Evolutionary conservation across 2,113 vertebrate genomes (phyloP).

Genomic region (Rattus rattus): DNA sequence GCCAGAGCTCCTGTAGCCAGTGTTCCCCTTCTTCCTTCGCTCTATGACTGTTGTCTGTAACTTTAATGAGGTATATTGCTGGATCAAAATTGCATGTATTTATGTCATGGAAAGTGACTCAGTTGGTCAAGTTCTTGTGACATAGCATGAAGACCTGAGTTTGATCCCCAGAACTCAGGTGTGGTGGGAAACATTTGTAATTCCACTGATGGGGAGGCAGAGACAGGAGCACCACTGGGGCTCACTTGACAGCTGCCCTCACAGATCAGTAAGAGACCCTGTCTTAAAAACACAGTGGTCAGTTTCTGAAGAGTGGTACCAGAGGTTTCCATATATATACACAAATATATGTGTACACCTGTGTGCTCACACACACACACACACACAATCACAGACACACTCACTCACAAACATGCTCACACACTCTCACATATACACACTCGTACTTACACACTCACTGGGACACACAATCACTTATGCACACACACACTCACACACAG

Average conservation of each 20-base stretch:
- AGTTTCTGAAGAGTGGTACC: neutral
- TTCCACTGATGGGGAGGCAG: neutral
- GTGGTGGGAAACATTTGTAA: neutral
- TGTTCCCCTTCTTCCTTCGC: accelerated
- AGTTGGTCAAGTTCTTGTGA: neutral
- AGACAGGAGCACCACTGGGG: neutral
- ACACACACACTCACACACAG: too few relatives aligned
- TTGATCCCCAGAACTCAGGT: neutral
- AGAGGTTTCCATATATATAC: neutral
- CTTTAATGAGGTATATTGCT: neutral
- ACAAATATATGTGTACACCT: neutral
- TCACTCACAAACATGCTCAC: neutral
- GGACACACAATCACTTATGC: too few relatives aligned
- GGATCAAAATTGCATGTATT: neutral
- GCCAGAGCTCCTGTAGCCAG: accelerated
- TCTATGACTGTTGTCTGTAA: neutral
- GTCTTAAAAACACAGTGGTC: neutral
- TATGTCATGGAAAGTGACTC: neutral
- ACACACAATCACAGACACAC: too few relatives aligned
- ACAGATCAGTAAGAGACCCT: neutral
- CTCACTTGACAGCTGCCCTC: neutral
- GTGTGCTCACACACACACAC: neutral
- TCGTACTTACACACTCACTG: too few relatives aligned
- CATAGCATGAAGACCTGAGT: neutral
- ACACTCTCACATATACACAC: too few relatives aligned